Evolutionary conservation across 1,140 invertebrate species (phyloP), one percentile per base, ranked within the genome.

Genomic region (Zaprionus lachaisei): DNA sequence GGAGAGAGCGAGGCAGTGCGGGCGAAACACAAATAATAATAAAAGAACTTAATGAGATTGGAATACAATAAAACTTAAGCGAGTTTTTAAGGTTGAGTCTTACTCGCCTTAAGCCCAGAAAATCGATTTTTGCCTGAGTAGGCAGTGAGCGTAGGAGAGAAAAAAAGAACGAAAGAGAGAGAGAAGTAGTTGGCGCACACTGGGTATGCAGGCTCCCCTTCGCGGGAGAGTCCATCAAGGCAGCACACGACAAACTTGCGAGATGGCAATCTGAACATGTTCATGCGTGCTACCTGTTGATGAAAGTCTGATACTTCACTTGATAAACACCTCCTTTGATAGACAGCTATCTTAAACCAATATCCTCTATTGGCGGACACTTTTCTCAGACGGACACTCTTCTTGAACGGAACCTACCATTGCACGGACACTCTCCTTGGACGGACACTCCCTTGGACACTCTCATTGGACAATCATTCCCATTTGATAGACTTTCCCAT

Each of bases 31-130:
- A 86, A 86, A 86, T 86, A 86, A 86, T 86, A 86, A 86, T 86
- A 86, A 86, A 86, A 86, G 83, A 86, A 86, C 83, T 86, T 86
- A 86, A 87, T 87, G 83, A 87, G 80, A 87, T 87, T 87, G 83
- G 80, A 83, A 87, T 87, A 86, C 83, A 87, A 87, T 87, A 87
- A 82, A 87, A 87, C 83, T 82, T 86, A 87, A 86, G 83, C 83
- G 77, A 58, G 78, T 86, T 86, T 86, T 81, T 78, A 78, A 84
- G 78, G 74, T 75, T 79, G 79, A 85, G 82, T 85, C 75, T 85
- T 73, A 55, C 66, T 71, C 49, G 74, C 74, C 82, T 81, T 81
- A 85, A 85, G 79, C 65, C 65, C 34, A 55, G 65, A 85, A 85
- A 85, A 85, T 85, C 83, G 83, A 85, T 85, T 85, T 79, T 62